These are phyloP conservation scores for Myotis vivesi DNA, from an alignment of 2,797 vertebrate genomes.

Conservation along the genomic window DNA sequence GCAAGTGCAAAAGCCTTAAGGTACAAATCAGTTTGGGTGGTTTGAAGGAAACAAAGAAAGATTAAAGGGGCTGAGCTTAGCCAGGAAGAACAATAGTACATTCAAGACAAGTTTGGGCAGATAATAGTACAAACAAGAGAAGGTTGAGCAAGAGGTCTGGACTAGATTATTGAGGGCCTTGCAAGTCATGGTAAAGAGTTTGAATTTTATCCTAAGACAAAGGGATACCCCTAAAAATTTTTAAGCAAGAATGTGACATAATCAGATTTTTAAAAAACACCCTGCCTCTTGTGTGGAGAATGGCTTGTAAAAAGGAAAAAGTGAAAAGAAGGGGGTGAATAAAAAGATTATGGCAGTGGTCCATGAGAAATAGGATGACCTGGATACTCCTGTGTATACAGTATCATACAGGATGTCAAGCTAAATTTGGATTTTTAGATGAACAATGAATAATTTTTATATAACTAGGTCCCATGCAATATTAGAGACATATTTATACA, in stretches of 20 bases:
- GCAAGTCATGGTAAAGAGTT: background rate
- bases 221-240: background rate
- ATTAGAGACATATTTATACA: background rate
- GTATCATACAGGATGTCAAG: background rate
- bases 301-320: background rate
- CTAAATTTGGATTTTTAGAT: background rate
- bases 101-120: background rate
- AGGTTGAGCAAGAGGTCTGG: background rate
- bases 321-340: background rate
- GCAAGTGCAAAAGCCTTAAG: background rate
- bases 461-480: background rate
- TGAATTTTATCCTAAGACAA: slow-evolving; percentile 14
- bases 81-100: background rate
- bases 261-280: background rate
- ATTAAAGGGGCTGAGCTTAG: background rate
- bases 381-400: background rate
- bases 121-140: background rate
- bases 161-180: background rate
- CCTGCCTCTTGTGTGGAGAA: background rate
- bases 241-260: background rate
- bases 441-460: background rate
- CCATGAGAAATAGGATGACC: background rate
- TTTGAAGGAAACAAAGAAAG: background rate
- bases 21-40: background rate
- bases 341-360: background rate